Conservation (phyloP, 2,888 invertebrate species). For the Callyntrura sp. region DNA sequence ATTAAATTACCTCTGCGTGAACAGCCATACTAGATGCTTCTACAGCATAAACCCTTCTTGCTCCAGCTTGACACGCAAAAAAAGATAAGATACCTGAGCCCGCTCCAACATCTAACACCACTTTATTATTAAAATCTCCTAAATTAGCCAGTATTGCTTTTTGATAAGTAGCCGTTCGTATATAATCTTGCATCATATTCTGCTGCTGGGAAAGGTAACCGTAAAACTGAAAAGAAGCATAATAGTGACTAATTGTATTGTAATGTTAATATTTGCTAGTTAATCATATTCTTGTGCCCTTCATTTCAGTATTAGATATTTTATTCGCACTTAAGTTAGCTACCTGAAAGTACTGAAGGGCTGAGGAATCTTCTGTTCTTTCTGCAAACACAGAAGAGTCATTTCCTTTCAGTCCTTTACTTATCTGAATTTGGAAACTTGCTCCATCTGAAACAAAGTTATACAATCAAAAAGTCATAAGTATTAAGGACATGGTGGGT, state of each 20-base stretch:
- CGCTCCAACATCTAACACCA: slow-evolving; percentile 98
- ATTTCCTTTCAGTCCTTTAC: slow-evolving; percentile 87
- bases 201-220: slow-evolving; percentile 99
- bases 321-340: slow-evolving; percentile 50
- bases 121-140: slow-evolving; percentile 88
- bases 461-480: too few relatives aligned
- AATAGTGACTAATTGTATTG: background rate
- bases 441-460: slow-evolving; percentile 88
- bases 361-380: slow-evolving; percentile 98
- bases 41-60: slow-evolving; percentile 98
- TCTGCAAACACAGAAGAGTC: slow-evolving; percentile 95
- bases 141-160: slow-evolving; percentile 90
- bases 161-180: slow-evolving; percentile 99
- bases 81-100: slow-evolving; percentile 99
- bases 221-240: slow-evolving; percentile 91
- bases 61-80: slow-evolving; percentile 99
- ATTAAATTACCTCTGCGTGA: slow-evolving; percentile 91
- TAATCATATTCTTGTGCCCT: background rate
- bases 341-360: slow-evolving; percentile 97
- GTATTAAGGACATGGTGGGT: too few relatives aligned
- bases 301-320: background rate
- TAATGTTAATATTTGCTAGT: background rate
- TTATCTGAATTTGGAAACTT: slow-evolving; percentile 91
- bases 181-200: slow-evolving; percentile 99
- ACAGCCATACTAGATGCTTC: slow-evolving; percentile 99